These are phyloP conservation scores for Drosophila paramelanica DNA, from an alignment of 2,888 invertebrate genomes.

Conservation along the genomic window DNA sequence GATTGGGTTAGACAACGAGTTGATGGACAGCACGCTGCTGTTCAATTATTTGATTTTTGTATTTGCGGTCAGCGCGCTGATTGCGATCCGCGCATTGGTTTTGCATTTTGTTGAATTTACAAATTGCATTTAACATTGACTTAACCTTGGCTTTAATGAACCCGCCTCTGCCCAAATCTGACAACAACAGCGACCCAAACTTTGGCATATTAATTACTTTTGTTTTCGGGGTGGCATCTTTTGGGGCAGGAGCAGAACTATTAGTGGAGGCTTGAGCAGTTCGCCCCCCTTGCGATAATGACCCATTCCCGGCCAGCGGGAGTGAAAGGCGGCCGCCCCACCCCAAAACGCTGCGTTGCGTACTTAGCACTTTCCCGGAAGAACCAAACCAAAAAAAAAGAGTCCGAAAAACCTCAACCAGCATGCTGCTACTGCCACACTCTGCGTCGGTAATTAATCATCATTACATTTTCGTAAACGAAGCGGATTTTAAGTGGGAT, in stretches of 20 bases:
- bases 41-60: conserved; percentile 33
- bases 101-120: conserved; percentile 24
- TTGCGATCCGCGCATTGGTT: conserved; percentile 20
- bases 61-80: conserved; percentile 27
- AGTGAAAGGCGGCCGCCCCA: conserved; percentile 59
- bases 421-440: conserved; percentile 47
- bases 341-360: conserved; percentile 25
- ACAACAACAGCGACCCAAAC: conserved; percentile 48
- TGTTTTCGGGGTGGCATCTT: conserved; percentile 21
- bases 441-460: conserved; percentile 76
- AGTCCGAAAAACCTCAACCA: conserved; percentile 53
- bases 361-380: conserved; percentile 71
- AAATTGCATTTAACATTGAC: conserved; percentile 49
- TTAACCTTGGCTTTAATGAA: conserved; percentile 59
- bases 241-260: conserved; percentile 30
- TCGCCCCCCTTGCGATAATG: conserved; percentile 58
- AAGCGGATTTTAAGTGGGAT: conserved; percentile 82
- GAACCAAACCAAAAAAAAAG: conserved; percentile 21
- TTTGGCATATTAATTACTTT: conserved; percentile 77
- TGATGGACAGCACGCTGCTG: conserved; percentile 31
- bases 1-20: conserved; percentile 20
- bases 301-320: conserved; percentile 58
- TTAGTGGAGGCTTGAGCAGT: conserved; percentile 18
- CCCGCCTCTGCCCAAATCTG: conserved; percentile 19
- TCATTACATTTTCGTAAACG: conserved; percentile 81